Percentiles rank a stretch among this genome's conserved stretches.
phyloP scores from a whole-genome alignment of 2,113 vertebrate genomes.

The Planiliza haematocheilus region DNA sequence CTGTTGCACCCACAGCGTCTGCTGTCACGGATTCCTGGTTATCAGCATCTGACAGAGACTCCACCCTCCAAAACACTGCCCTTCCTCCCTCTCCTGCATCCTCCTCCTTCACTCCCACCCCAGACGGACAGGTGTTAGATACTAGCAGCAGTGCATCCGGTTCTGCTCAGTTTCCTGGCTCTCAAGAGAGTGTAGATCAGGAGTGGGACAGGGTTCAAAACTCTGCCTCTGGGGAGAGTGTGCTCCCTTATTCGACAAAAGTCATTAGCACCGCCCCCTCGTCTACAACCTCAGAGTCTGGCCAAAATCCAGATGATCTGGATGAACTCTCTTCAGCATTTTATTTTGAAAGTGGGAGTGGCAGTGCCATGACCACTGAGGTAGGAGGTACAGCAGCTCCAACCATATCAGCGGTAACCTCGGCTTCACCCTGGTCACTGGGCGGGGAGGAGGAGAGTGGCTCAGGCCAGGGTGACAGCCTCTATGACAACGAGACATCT shows the following conservation, averaged over 20 bases:
- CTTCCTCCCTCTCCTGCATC: constrained; percentile 60
- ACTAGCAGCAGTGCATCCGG: constrained; percentile 84
- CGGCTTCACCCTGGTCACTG: constrained; percentile 84
- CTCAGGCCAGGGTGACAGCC: constrained; percentile 91
- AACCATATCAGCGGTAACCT: constrained; percentile 60
- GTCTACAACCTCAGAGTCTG: constrained; percentile 32
- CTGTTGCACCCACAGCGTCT: constrained; percentile 81
- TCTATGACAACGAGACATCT: constrained; percentile 95
- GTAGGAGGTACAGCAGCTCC: constrained; percentile 45
- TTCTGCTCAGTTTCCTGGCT: constrained; percentile 84
- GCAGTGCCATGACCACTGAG: constrained; percentile 64
- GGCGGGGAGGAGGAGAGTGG: constrained; percentile 91
- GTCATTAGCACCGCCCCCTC: constrained; percentile 20
- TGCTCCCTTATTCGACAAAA: constrained; percentile 24
- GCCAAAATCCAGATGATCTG: constrained; percentile 50
- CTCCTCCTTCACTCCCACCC: constrained; percentile 43
- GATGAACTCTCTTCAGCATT: constrained; percentile 81
- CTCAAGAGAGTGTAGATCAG: constrained; percentile 85
- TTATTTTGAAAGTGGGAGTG: constrained; percentile 84
- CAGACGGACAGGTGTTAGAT: constrained; percentile 75
- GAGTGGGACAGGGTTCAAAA: constrained; percentile 81
- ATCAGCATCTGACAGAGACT: constrained; percentile 70
- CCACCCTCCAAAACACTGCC: constrained; percentile 67
- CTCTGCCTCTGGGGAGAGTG: constrained; percentile 77
- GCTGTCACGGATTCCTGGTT: constrained; percentile 69